phyloP scores from a whole-genome alignment of 2,113 vertebrate species.

The Cathartes aura region DNA sequence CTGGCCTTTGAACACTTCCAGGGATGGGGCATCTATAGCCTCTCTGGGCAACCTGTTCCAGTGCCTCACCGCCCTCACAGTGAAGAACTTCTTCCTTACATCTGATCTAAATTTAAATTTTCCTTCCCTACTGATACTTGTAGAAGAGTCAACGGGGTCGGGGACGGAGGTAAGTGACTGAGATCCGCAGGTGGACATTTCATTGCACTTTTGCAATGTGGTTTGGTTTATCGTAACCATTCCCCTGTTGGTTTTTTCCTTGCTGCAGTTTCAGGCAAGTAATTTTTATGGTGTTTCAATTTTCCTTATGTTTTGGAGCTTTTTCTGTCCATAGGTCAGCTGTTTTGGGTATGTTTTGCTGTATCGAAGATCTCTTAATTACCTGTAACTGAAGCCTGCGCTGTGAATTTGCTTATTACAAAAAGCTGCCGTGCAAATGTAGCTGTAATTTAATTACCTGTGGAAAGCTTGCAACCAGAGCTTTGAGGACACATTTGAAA shows the following conservation, averaged over 20 bases:
- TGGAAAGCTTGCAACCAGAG: neutral
- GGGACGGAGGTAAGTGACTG: neutral
- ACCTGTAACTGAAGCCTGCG: neutral
- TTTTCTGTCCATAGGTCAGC: neutral
- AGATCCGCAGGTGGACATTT: neutral
- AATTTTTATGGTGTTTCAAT: neutral
- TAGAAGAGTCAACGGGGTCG: neutral
- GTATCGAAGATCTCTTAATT: neutral
- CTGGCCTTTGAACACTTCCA: neutral
- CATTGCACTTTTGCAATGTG: accelerated
- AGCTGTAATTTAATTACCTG: neutral
- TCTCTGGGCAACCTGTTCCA: no score
- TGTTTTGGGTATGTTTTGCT: neutral
- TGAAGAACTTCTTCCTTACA: neutral
- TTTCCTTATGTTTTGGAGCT: neutral
- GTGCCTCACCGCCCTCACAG: neutral
- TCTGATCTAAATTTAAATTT: neutral
- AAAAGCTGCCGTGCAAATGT: neutral
- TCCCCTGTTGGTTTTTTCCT: neutral
- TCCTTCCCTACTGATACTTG: neutral
- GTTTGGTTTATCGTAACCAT: neutral
- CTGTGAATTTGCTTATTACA: neutral
- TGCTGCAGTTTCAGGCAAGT: neutral
- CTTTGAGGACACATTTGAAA: neutral
- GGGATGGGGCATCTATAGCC: neutral